Base-by-base conservation (phyloP, 2,113 vertebrate genomes). In the Anguilla rostrata region DNA sequence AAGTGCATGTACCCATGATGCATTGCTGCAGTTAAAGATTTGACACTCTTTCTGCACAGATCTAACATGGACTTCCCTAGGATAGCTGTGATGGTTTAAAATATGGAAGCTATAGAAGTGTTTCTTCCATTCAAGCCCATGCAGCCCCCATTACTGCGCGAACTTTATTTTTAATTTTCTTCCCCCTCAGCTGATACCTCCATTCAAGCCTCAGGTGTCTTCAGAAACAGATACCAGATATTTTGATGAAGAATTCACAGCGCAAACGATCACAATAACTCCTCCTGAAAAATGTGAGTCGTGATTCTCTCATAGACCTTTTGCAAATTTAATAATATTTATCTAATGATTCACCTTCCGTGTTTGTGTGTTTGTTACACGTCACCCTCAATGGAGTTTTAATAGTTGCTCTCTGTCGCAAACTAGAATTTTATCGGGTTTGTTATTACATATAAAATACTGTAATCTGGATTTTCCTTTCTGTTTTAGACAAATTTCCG, bases 161-260 rank as follows among this genome's bases (percentile, higher is more conserved):
- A 34, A 34, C 1, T 34, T 34, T 34, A 4, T 46, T 46, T 4
- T 79, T 80, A 60, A 85, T 80, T 14, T 11, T 89, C 87, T 88
- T 83, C 80, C 85, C 56, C 79, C 82, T 39, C 92, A 96, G 96
- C 92, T 96, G 92, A 89, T 95, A 87, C 96, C 96, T 89, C 95
- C 96, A 46, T 96, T 96, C 92, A 96, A 95, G 94, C 96, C 96
- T 93, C 95, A 96, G 93, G 96, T 96, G 92, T 94, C 95, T 12
- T 96, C 96, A 15, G 96, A 96, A 92, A 96, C 96, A 12, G 96
- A 96, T 93, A 96, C 96, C 92, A 94, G 96, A 89, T 96, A 96
- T 92, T 96, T 96, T 86, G 96, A 96, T 49, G 96, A 96, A 92
- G 96, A 96, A 92, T 96, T 96, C 92, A 96, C 96, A 43, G 96